phyloP scores from a whole-genome alignment of 2,113 vertebrate genomes.

The Cololabis saira region DNA sequence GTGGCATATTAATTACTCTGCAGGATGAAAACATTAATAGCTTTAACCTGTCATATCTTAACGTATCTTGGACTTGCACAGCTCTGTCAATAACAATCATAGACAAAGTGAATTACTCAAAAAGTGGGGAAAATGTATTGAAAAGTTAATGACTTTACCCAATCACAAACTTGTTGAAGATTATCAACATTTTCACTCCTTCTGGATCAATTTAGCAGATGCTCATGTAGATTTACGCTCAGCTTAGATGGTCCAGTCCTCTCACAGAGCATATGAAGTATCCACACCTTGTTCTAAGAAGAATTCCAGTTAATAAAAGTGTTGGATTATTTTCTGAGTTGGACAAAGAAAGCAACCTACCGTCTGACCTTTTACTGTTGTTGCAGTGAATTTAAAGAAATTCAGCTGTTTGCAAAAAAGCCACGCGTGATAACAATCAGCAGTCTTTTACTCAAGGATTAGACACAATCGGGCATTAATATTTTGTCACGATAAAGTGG shows the following conservation, averaged over 20 bases:
- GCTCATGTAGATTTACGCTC: slow-evolving; percentile 51
- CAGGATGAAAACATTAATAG: neutral
- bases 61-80: too few species aligned
- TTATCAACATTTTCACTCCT: slow-evolving; percentile 37
- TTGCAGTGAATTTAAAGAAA: too few species aligned
- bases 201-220: slow-evolving; percentile 47
- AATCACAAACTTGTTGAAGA: slow-evolving; percentile 57
- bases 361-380: too few species aligned
- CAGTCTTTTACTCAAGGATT: too few species aligned
- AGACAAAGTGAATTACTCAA: slow-evolving; percentile 25
- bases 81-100: slow-evolving; percentile 18
- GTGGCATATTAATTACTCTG: neutral
- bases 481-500: neutral
- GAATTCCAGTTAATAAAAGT: neutral
- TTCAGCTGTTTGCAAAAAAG: too few species aligned
- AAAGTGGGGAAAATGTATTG: slow-evolving; percentile 53
- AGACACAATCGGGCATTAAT: neutral
- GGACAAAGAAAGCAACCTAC: too few species aligned
- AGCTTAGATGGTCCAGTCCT: slow-evolving; percentile 38
- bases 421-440: too few species aligned
- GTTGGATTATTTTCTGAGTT: neutral
- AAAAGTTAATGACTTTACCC: slow-evolving; percentile 40
- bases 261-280: slow-evolving; percentile 13
- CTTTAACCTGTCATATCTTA: too few species aligned
- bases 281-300: too few species aligned